Base-by-base conservation (phyloP, 2,113 vertebrate species). In the Bombycilla garrulus region DNA sequence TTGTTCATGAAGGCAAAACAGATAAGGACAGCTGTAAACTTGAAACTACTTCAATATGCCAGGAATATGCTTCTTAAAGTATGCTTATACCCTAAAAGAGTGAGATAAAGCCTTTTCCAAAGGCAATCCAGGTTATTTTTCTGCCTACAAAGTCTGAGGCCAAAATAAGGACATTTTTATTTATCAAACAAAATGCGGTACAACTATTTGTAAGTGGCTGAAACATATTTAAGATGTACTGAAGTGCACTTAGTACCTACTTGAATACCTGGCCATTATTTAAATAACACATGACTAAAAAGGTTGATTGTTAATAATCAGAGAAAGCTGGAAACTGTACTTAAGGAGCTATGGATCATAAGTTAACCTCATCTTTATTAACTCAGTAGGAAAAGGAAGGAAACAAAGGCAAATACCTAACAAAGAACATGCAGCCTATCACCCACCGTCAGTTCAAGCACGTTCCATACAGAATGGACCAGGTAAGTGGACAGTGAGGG, bases 21-120 rank as follows among this genome's bases (percentile, higher is more conserved):
- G 81, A 94, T 50, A 91, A 92, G 86, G 60, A 78, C 19, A 79
- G 24, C n/a, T 87, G 42, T 66, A 93, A 91, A 76, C 51, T 82
- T 69, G 38, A 73, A 33, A 56, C 36, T 81, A 65, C 40, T 83
- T 88, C 11, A 38, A 28, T 26, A 67, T 2, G 5, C 35, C 6
- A 1, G 29, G 20, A 36, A 71, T 36, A 92, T 5, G 15, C 47
- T 76, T 67, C 57, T 79, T 48, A 86, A 36, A 16, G 47, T 40
- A 31, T 16, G 25, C 33, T 48, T 82, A 10, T 7, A 25, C 23
- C 45, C 57, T 23, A 56, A 58, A 76, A 67, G 72, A 81, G 47
- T 74, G 28, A 92, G 57, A 78, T 71, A 71, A 86, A 86, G 16
- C 21, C 45, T 86, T 88, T 90, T 70, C 71, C 66, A 83, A 83